These are phyloP conservation scores for Scopus umbretta DNA, from an alignment of 2,113 vertebrate genomes.

Conservation along the genomic window DNA sequence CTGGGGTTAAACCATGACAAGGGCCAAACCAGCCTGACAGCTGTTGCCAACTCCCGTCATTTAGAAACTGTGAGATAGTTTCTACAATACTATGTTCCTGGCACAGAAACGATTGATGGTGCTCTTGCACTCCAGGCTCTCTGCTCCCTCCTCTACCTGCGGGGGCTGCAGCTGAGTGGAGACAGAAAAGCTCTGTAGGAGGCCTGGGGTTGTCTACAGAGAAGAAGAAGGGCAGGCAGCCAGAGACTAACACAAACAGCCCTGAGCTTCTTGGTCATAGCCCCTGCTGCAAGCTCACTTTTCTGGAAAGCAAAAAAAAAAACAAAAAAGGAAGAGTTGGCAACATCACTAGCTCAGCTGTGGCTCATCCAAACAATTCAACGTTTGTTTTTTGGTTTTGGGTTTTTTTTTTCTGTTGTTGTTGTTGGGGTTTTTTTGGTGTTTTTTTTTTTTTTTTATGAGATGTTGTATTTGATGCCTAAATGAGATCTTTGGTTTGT, in stretches of 20 bases:
- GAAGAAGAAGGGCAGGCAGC: slow-evolving; percentile 13
- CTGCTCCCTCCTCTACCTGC: neutral
- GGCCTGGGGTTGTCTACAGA: neutral
- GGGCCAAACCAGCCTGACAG: neutral
- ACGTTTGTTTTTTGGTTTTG: neutral
- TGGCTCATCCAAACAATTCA: neutral
- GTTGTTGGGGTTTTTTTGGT: too few relatives aligned
- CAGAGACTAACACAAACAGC: neutral
- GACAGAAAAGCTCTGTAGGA: slow-evolving; percentile 34
- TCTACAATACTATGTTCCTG: neutral
- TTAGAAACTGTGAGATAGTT: neutral
- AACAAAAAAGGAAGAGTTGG: neutral
- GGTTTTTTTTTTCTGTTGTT: too few relatives aligned
- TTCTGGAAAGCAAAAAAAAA: neutral
- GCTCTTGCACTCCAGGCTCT: neutral
- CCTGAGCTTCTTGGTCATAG: neutral
- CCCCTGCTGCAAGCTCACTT: neutral
- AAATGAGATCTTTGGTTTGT: neutral
- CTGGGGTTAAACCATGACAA: too few relatives aligned
- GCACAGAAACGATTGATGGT: neutral
- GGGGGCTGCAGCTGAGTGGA: slow-evolving; percentile 9
- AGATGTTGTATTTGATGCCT: neutral
- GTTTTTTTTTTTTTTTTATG: neutral
- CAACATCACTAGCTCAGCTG: slow-evolving; percentile 13
- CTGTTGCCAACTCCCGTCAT: neutral